Conservation (phyloP, 2,113 vertebrate genomes). For the Ancistrus triradiatus region DNA sequence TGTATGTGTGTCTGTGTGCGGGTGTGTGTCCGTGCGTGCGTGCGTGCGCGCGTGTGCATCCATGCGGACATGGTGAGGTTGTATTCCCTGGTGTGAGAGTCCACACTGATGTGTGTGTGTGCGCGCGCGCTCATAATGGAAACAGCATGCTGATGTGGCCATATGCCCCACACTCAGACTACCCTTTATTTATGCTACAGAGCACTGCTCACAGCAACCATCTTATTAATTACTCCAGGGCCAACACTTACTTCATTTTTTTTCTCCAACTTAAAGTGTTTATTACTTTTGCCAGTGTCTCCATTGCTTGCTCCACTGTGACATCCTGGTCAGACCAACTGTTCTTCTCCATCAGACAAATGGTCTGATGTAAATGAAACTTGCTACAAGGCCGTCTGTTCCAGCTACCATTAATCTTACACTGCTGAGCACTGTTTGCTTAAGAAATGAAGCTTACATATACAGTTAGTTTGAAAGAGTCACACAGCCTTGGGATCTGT, state of each 20-base stretch:
- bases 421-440: background rate
- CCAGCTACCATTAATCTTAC: conserved; percentile 15
- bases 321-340: conserved; percentile 53
- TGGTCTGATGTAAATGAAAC: conserved; percentile 24
- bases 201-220: conserved; percentile 66
- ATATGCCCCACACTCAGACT: conserved; percentile 69
- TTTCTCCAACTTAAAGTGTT: conserved; percentile 73
- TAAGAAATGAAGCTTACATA: background rate
- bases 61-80: conserved; percentile 54
- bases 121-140: conserved; percentile 67
- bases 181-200: conserved; percentile 71
- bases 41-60: no score
- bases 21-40: conserved; percentile 37
- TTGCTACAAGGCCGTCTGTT: conserved; percentile 26
- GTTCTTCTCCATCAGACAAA: conserved; percentile 31
- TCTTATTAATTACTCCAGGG: conserved; percentile 72
- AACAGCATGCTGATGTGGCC: conserved; percentile 60
- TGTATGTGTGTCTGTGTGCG: background rate
- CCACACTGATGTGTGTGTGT: conserved; percentile 71
- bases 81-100: conserved; percentile 61
- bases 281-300: conserved; percentile 67
- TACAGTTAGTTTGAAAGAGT: background rate
- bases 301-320: conserved; percentile 53
- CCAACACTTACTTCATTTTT: conserved; percentile 74
- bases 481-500: conserved; percentile 1